These are phyloP conservation scores for Cnemophilus loriae DNA, from an alignment of 2,113 vertebrate species.

Conservation along the genomic window DNA sequence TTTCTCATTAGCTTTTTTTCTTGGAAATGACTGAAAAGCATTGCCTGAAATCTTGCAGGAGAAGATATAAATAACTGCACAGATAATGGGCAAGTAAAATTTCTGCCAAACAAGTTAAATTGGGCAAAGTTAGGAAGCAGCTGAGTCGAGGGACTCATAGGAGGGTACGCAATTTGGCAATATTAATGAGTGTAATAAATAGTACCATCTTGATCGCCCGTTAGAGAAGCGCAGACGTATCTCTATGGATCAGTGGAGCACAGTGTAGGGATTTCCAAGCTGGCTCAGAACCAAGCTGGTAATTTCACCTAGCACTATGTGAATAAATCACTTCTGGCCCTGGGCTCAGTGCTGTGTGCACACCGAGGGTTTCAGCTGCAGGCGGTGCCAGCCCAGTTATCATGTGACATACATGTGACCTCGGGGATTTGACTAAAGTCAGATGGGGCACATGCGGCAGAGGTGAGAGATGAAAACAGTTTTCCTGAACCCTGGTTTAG, in stretches of 20 bases:
- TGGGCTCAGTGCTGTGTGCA: not conserved
- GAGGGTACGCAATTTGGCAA: not conserved
- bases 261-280: not conserved
- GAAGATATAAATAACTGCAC: conserved; percentile 6
- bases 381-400: not conserved
- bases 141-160: not conserved
- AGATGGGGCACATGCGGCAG: accelerated
- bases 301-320: not conserved
- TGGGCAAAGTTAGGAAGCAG: not conserved
- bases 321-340: not conserved
- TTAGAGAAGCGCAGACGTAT: not conserved
- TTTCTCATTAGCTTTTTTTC: not conserved
- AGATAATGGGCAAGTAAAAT: not conserved
- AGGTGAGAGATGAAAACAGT: not conserved
- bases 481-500: not conserved
- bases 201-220: not conserved
- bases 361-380: accelerated
- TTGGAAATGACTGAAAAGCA: conserved; percentile 9
- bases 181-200: not conserved
- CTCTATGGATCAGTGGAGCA: not conserved
- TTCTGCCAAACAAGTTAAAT: conserved; percentile 10
- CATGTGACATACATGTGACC: accelerated
- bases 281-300: not conserved
- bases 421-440: not conserved
- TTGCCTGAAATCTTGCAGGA: not conserved